Conservation (phyloP, 2,113 vertebrate species). For the Gobiocypris rarus region DNA sequence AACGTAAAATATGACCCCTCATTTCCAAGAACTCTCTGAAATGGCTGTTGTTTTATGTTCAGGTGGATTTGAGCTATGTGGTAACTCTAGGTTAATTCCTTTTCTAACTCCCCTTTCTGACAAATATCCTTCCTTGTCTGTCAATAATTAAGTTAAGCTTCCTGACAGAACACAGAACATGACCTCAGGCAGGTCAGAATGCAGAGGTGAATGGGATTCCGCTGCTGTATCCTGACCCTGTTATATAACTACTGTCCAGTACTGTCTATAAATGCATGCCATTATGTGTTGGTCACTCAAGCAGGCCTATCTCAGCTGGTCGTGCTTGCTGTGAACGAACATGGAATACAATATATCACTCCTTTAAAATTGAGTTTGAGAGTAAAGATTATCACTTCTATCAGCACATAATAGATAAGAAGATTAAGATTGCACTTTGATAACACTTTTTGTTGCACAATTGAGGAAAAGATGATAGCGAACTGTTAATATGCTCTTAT, state of each 20-base stretch:
- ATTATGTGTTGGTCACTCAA: background rate
- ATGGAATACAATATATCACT: background rate
- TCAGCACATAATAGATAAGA: background rate
- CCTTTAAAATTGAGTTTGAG: background rate
- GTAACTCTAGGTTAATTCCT: background rate
- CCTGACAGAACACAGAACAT: conserved; percentile 11
- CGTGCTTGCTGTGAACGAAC: background rate
- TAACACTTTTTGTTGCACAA: background rate
- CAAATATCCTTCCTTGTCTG: conserved; percentile 23
- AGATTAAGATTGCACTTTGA: background rate
- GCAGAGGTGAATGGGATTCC: conserved; percentile 16
- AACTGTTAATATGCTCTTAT: background rate
- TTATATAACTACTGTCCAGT: conserved; percentile 5
- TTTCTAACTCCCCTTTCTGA: background rate
- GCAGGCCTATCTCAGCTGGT: background rate
- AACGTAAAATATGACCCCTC: background rate
- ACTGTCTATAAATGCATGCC: background rate
- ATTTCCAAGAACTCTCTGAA: background rate
- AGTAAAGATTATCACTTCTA: background rate
- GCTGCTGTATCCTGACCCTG: conserved; percentile 3
- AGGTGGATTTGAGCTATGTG: background rate
- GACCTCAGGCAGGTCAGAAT: conserved; percentile 30
- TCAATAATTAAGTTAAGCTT: conserved; percentile 9
- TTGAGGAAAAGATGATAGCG: background rate
- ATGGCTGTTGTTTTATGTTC: background rate